These are phyloP conservation scores for Brachionus koreanus DNA, from an alignment of 1,140 invertebrate genomes.

Conservation along the genomic window DNA sequence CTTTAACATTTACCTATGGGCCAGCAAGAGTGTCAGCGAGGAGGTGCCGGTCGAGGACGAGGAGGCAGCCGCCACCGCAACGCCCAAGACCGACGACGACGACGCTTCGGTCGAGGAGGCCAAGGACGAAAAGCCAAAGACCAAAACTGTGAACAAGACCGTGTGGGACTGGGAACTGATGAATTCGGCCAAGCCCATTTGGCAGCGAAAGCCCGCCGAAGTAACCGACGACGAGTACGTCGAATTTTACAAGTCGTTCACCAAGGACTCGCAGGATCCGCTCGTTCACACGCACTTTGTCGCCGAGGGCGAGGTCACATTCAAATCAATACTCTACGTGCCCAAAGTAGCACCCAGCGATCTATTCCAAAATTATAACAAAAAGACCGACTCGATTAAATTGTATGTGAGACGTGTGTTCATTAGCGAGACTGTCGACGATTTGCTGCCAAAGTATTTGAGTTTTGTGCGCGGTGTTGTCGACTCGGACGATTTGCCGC, in stretches of 20 bases:
- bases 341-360: conserved; percentile 83
- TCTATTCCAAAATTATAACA: conserved; percentile 69
- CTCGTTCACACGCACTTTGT: conserved; percentile 88
- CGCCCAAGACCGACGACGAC: conserved; percentile 54
- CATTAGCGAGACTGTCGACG: conserved; percentile 98
- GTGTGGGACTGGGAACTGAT: conserved; percentile 96
- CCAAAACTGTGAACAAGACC: conserved; percentile 71
- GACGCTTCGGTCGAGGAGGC: conserved; percentile 64
- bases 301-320: conserved; percentile 96
- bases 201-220: conserved; percentile 69
- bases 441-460: conserved; percentile 98
- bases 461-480: conserved; percentile 87
- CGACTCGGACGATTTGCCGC: conserved; percentile 96
- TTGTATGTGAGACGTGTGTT: conserved; percentile 93
- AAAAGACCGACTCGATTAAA: conserved; percentile 51
- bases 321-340: conserved; percentile 90
- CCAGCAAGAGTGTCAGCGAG: conserved; percentile 70
- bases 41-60: conserved; percentile 71
- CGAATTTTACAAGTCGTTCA: conserved; percentile 88
- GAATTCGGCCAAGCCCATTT: conserved; percentile 94
- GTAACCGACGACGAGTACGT: conserved; percentile 82
- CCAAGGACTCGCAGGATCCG: conserved; percentile 82
- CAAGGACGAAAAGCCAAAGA: conserved; percentile 64
- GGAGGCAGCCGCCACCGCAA: conserved; percentile 57
- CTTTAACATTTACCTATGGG: conserved; percentile 95